Base-by-base conservation (phyloP, 1,140 invertebrate species). In the Pollicipes pollicipes region DNA sequence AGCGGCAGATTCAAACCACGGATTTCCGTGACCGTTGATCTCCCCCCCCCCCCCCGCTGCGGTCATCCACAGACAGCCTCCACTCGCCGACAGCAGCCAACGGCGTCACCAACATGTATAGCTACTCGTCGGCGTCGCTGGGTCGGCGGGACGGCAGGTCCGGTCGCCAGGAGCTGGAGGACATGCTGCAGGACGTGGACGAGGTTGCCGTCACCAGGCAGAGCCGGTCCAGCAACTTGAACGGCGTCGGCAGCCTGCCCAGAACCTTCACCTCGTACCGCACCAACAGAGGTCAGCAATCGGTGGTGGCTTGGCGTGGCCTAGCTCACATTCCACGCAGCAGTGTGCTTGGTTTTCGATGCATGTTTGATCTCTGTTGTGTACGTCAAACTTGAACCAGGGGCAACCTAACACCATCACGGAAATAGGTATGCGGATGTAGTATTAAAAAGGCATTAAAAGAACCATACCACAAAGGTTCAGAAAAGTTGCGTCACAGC, bases 91-190 rank as follows among this genome's bases (percentile, higher is more conserved):
- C 76, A 26, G 75, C 77, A n/a, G 74, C 72, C 66, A 77, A 75
- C 69, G 77, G 77, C 3, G 76, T 78, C 29, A 76, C 77, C 30
- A 78, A 78, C 66, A 76, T 78, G 76, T 78, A 78, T 68, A 77
- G 77, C 29, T 78, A 77, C 72, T 77, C 77, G 17, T 3, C 45
- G 45, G 45, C 13, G 13, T 58, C 45, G 8, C 45, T 58, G 45
- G 45, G 6, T 10, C 8, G 45, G 45, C 45, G 8, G 45, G 45
- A 58, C 2, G 45, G 13, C 45, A 21, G 13, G 6, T 2, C 6
- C 10, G 45, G 45, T 21, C 21, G 45, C 8, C 45, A 24, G 6
- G 21, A 10, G 45, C 13, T 24, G 32, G 45, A 58, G 45, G 45
- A 58, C 45, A 24, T 58, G 45, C 45, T 58, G 45, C 45, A 58